Base-by-base conservation (phyloP, 2,797 vertebrate genomes). In the Lutra lutra region DNA sequence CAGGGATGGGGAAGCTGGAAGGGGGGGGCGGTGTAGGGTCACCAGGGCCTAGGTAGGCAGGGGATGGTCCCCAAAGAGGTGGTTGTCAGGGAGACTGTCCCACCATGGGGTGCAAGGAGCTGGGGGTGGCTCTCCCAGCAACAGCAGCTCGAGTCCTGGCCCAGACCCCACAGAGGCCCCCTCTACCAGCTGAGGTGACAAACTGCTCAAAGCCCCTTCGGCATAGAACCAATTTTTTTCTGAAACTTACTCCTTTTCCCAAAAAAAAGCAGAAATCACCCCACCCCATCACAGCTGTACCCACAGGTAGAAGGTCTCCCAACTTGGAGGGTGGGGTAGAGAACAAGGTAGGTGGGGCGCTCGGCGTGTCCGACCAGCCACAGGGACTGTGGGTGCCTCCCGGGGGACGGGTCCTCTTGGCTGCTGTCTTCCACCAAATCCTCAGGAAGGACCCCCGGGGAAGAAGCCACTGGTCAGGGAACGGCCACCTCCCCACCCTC, bases 121-220 rank as follows among this genome's bases (percentile, higher is more conserved):
- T 78, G 38, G 68, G 46, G 80, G 38, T 18, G 17, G 14, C 51
- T 38, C 87, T 75, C 43, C 43, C 51, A 27, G 46, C 48, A 40
- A 38, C 40, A 40, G 8, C 23, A 40, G n/a, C 7, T 40, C 58
- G 20, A n/a, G 38, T n/a, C 17, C 25, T 21, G 72, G 23, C 13
- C 17, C 51, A 77, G 62, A 75, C 10, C 7, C 72, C 40, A 17
- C 20, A 15, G 54, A 78, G 17, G 40, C 56, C 87, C 40, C 18
- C 2, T 21, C 7, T 18, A 64, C 29, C 13, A 21, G 27, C 51
- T 80, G 40, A 94, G 60, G 72, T 54, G 94, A 97, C 96, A 93
- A 97, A 97, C 89, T 72, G 98, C 96, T 94, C 95, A 95, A 98
- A 97, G 96, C 97, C 98, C 98, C 97, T 91, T 89, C 92, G 94